A percentile compares a stretch with the other conserved stretches of the same genome.
Conservation (phyloP, 2,113 vertebrate genomes). For the Apaloderma vittatum region DNA sequence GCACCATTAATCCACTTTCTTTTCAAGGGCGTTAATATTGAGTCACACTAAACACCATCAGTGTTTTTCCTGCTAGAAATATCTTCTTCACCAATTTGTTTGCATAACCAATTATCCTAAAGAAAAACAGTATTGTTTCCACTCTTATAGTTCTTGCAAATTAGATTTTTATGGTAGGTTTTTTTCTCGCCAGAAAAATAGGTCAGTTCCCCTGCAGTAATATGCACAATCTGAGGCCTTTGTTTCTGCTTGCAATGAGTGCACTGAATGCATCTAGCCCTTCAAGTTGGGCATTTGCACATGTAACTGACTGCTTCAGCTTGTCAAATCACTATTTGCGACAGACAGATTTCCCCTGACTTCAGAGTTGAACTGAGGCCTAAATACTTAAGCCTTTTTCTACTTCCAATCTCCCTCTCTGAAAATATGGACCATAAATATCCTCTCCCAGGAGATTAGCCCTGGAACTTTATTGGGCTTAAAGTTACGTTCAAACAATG, state of each 20-base stretch:
- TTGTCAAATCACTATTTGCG: background rate
- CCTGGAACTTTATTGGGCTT: constrained; percentile 33
- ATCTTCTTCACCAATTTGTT: background rate
- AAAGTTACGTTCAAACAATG: constrained; percentile 27
- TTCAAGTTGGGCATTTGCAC: background rate
- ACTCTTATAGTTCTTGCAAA: background rate
- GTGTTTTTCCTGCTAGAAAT: background rate
- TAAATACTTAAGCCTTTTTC: constrained; percentile 54
- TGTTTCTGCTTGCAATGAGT: background rate
- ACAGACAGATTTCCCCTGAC: background rate
- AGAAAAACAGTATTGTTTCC: background rate
- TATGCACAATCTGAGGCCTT: background rate
- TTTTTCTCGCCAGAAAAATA: constrained; percentile 37
- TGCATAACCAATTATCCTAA: background rate
- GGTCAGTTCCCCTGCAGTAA: constrained; percentile 14
- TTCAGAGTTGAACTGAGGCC: background rate
- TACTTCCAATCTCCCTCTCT: constrained; percentile 19
- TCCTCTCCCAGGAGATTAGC: constrained; percentile 43
- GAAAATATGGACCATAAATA: constrained; percentile 66
- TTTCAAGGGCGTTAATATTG: background rate
- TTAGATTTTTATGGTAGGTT: constrained; percentile 9
- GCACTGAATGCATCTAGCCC: background rate
- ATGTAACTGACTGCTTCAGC: background rate
- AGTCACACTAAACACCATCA: background rate
- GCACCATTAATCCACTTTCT: background rate